A percentile compares a stretch with the other conserved stretches of the same genome.
phyloP scores from a whole-genome alignment of 1,140 invertebrate genomes.

The Olivierus martensii region DNA sequence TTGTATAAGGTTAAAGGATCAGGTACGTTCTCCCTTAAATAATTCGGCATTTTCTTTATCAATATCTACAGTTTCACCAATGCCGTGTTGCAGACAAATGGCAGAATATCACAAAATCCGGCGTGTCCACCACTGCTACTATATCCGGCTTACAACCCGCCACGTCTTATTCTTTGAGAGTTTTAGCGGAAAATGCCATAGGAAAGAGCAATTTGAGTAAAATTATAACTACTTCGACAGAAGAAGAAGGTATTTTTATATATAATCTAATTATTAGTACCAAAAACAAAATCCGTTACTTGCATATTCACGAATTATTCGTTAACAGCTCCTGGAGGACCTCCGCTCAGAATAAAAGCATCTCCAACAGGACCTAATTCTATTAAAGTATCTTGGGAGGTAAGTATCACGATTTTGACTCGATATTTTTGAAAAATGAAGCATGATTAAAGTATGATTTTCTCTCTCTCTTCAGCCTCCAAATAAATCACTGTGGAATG shows the following conservation, averaged over 20 bases:
- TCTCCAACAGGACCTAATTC: constrained; percentile 8
- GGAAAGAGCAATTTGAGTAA: constrained; percentile 70
- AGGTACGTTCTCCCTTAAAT: no score
- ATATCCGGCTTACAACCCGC: constrained; percentile 27
- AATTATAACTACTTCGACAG: constrained; percentile 61
- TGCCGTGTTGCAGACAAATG: no score
- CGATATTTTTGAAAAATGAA: background rate
- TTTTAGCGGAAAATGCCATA: constrained; percentile 32
- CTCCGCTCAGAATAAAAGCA: constrained; percentile 14
- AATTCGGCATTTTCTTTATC: no score
- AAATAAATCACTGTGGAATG: constrained; percentile 34
- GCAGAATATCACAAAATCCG: constrained; percentile 28
- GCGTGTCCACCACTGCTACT: constrained; percentile 46
- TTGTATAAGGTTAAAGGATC: constrained; percentile 12
- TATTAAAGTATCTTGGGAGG: constrained; percentile 15
- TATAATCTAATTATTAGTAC: background rate
- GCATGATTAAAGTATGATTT: background rate
- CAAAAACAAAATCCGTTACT: constrained; percentile 1
- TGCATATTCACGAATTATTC: background rate
- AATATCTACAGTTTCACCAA: no score
- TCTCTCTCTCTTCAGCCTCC: constrained; percentile 2
- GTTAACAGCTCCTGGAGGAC: constrained; percentile 11
- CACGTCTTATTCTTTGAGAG: constrained; percentile 27
- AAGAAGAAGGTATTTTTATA: constrained; percentile 48
- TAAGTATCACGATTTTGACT: constrained; percentile 1